Conservation (phyloP, 2,113 vertebrate species). For the Eleginops maclovinus region DNA sequence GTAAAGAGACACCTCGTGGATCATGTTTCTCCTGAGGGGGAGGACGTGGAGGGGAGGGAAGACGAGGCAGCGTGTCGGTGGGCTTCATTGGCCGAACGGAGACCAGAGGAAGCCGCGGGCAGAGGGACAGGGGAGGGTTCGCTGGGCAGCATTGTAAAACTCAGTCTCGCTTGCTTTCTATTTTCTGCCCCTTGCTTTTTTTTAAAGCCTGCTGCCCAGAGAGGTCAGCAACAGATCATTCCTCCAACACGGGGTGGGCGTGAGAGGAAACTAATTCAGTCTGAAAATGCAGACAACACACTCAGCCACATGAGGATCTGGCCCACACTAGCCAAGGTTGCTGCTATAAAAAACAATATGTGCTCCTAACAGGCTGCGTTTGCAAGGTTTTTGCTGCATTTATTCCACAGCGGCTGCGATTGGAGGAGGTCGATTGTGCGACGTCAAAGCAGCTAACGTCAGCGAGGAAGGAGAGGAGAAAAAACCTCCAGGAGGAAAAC, state of each 20-base stretch:
- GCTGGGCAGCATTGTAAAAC: conserved; percentile 40
- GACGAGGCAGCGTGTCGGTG: conserved; percentile 34
- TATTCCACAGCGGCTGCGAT: neutral
- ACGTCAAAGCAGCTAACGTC: neutral
- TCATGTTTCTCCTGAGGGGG: conserved; percentile 77
- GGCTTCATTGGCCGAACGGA: conserved; percentile 69
- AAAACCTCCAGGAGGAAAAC: conserved; percentile 7
- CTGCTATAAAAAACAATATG: conserved; percentile 3
- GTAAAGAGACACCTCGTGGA: conserved; percentile 76
- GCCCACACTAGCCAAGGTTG: neutral
- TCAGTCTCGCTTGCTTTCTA: conserved; percentile 39
- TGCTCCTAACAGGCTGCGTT: neutral
- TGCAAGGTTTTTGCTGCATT: neutral
- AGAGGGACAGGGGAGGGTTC: conserved; percentile 2
- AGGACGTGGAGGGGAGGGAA: conserved; percentile 46
- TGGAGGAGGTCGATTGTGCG: neutral
- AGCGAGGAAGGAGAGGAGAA: neutral
- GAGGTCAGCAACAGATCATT: conserved; percentile 32
- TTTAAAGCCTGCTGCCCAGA: conserved; percentile 25
- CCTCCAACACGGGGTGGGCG: conserved; percentile 11
- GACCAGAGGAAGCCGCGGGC: conserved; percentile 33
- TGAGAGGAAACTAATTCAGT: conserved; percentile 18
- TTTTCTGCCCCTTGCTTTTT: conserved; percentile 58
- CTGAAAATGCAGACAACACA: conserved; percentile 13
- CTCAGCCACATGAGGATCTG: conserved; percentile 1